phyloP scores from a whole-genome alignment of 2,797 vertebrate species.

The Semaprochilodus insignis region DNA sequence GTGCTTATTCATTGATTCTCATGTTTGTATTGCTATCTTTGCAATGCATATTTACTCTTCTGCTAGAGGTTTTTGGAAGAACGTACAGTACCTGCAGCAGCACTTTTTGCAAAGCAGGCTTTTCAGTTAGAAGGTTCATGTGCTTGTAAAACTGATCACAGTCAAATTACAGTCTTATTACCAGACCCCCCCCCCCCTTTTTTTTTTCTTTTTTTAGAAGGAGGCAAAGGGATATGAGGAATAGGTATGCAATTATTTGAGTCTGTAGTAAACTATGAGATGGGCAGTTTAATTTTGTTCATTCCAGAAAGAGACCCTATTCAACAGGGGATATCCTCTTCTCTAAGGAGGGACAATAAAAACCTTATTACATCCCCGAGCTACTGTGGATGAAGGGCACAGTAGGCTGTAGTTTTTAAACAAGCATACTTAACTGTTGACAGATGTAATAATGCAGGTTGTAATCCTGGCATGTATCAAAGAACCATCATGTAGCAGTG shows the following conservation, averaged over 20 bases:
- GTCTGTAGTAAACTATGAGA: constrained; percentile 1
- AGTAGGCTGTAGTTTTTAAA: neutral
- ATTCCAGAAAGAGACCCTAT: constrained; percentile 19
- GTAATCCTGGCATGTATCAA: constrained; percentile 17
- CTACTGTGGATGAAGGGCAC: constrained; percentile 12
- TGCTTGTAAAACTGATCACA: neutral
- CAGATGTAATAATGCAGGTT: constrained; percentile 19
- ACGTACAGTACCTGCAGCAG: no score
- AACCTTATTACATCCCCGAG: constrained; percentile 15
- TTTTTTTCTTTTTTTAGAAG: neutral
- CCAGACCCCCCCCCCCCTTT: no score
- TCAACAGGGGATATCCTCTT: constrained; percentile 3
- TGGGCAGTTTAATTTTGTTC: constrained; percentile 20
- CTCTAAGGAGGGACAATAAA: constrained; percentile 25
- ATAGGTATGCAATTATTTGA: neutral
- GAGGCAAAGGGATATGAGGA: neutral
- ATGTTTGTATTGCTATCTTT: no score
- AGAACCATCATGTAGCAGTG: neutral
- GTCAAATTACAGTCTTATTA: neutral
- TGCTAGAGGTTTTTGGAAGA: no score
- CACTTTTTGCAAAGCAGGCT: neutral
- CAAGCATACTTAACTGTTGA: neutral
- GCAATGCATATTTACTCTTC: no score
- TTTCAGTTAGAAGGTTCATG: neutral
- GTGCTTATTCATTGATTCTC: no score